Conservation (phyloP, 1,140 invertebrate species). For the Scaptomyza montana region DNA sequence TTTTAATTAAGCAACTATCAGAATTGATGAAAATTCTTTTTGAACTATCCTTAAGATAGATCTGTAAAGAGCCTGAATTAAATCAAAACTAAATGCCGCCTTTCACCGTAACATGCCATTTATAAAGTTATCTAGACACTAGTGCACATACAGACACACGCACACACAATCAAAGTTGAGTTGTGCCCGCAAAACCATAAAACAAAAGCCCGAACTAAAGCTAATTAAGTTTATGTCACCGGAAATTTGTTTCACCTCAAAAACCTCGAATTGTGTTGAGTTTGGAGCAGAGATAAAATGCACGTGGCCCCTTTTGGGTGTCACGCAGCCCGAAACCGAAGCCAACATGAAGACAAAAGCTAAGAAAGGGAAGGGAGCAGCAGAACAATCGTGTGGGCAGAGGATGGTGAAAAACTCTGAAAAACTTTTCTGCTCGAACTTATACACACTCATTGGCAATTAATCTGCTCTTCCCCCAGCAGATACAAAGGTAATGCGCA, state of each 20-base stretch:
- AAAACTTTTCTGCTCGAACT: constrained; percentile 77
- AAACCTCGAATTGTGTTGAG: constrained; percentile 81
- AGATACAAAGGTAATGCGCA: constrained; percentile 76
- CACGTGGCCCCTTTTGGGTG: constrained; percentile 65
- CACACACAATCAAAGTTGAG: constrained; percentile 28
- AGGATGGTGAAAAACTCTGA: constrained; percentile 45
- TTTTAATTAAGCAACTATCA: constrained; percentile 60
- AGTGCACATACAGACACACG: background rate
- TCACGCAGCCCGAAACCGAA: constrained; percentile 52
- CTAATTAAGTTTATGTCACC: constrained; percentile 83
- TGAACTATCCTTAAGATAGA: constrained; percentile 65
- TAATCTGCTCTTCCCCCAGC: constrained; percentile 64
- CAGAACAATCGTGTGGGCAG: constrained; percentile 15
- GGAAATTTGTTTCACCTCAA: constrained; percentile 83
- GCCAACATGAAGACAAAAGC: background rate
- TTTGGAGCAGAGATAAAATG: constrained; percentile 69
- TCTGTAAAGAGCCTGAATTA: constrained; percentile 76
- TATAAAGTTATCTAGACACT: constrained; percentile 43
- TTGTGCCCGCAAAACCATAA: constrained; percentile 80
- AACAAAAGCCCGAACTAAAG: constrained; percentile 82
- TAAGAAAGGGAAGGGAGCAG: constrained; percentile 15
- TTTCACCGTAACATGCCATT: constrained; percentile 66
- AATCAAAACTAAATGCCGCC: constrained; percentile 76
- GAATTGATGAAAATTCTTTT: constrained; percentile 18
- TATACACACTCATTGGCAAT: constrained; percentile 79